These are phyloP conservation scores for Coremacera marginata DNA, from an alignment of 2,888 invertebrate species.

Conservation along the genomic window DNA sequence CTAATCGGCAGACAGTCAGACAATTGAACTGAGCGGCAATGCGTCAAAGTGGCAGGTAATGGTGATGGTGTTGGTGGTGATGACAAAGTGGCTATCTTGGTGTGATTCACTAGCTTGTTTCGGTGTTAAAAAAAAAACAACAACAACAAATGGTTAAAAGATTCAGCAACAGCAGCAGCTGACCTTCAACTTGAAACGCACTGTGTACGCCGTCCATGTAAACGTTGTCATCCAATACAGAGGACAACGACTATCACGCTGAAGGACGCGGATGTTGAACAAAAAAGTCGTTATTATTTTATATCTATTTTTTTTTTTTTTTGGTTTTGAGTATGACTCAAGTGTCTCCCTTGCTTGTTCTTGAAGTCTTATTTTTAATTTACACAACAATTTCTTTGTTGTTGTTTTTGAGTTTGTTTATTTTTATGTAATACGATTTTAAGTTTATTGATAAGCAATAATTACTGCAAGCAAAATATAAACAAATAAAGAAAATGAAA, in stretches of 20 bases:
- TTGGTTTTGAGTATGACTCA: conserved; percentile 8
- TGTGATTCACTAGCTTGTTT: neutral
- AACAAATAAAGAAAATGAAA: no score
- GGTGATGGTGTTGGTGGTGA: neutral
- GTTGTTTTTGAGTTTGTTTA: neutral
- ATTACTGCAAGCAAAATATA: neutral
- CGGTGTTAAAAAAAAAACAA: neutral
- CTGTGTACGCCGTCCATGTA: neutral
- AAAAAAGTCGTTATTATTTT: neutral
- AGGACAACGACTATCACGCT: neutral
- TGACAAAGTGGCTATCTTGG: neutral
- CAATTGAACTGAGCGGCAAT: neutral
- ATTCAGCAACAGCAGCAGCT: neutral
- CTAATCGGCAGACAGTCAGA: neutral
- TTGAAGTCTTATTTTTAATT: neutral
- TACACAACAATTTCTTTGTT: neutral
- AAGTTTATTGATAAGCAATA: conserved; percentile 8
- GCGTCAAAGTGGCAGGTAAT: conserved; percentile 12
- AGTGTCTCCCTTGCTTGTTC: neutral
- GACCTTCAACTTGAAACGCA: conserved; percentile 36
- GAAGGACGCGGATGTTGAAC: neutral
- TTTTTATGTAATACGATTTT: neutral
- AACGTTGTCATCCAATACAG: conserved; percentile 1
- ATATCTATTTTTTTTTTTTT: no score
- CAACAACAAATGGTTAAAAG: no score